These are phyloP conservation scores for Bovichtus variegatus DNA, from an alignment of 2,797 vertebrate genomes.

Conservation along the genomic window DNA sequence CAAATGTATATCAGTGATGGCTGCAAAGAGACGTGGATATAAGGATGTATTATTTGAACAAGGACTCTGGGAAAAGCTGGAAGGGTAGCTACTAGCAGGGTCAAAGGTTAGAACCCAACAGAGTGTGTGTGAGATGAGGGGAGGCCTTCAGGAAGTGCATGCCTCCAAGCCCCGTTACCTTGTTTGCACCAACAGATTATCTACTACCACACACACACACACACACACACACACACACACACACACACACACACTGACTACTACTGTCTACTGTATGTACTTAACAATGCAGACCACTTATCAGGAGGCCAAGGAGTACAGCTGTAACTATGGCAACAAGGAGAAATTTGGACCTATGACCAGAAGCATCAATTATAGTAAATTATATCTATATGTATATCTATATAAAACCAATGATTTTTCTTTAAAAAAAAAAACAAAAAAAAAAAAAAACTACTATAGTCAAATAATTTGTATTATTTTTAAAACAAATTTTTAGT, in stretches of 20 bases:
- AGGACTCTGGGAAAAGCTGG: slow-evolving; percentile 37
- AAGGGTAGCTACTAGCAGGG: slow-evolving; percentile 47
- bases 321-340: slow-evolving; percentile 65
- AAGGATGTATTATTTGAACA: slow-evolving; percentile 77
- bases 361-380: slow-evolving; percentile 30
- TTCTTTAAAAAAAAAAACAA: slow-evolving; percentile 22
- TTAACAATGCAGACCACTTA: slow-evolving; percentile 34
- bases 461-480: neutral
- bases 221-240: slow-evolving; percentile 7
- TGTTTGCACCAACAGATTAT: slow-evolving; percentile 78
- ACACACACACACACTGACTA: slow-evolving; percentile 6
- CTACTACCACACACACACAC: neutral
- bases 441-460: neutral
- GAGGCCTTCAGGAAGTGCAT: slow-evolving; percentile 66
- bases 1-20: slow-evolving; percentile 61
- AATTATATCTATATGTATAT: neutral
- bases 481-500: neutral
- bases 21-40: slow-evolving; percentile 44
- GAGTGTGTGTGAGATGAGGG: slow-evolving; percentile 66
- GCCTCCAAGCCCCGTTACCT: slow-evolving; percentile 79
- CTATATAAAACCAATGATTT: slow-evolving; percentile 2
- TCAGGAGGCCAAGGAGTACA: slow-evolving; percentile 29
- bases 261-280: slow-evolving; percentile 7
- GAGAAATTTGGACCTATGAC: slow-evolving; percentile 25
- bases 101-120: slow-evolving; percentile 60